phyloP scores from a whole-genome alignment of 1,140 invertebrate species.

The Wiebesia pumilae region DNA sequence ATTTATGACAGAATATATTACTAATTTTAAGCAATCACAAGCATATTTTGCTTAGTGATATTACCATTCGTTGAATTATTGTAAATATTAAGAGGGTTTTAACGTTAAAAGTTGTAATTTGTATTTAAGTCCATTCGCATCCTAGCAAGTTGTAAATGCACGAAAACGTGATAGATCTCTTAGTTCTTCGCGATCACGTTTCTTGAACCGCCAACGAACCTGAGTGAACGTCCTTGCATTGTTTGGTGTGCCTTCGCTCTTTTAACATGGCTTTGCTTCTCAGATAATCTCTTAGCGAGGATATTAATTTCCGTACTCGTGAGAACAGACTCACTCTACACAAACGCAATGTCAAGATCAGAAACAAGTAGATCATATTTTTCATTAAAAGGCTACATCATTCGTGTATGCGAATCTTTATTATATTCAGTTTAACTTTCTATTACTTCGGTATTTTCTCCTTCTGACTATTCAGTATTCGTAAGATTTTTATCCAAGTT shows the following conservation, averaged over 20 bases:
- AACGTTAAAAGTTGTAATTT: too few relatives aligned
- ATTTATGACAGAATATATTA: too few relatives aligned
- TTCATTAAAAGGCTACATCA: background rate
- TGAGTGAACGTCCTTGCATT: constrained; percentile 49
- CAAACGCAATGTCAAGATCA: constrained; percentile 45
- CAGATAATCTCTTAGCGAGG: background rate
- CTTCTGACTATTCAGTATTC: too few relatives aligned
- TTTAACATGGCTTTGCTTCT: background rate
- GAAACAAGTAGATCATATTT: background rate
- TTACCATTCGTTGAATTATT: too few relatives aligned
- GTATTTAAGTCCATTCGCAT: too few relatives aligned
- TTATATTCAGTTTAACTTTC: too few relatives aligned
- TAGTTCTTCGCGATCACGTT: background rate
- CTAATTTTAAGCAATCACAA: too few relatives aligned
- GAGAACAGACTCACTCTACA: background rate
- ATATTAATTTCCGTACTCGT: background rate
- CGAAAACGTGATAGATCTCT: background rate
- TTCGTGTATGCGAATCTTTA: too few relatives aligned
- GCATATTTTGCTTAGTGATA: too few relatives aligned
- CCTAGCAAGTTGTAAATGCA: background rate
- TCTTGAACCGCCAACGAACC: background rate
- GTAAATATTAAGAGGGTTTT: too few relatives aligned
- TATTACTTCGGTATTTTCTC: too few relatives aligned
- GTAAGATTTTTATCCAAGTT: too few relatives aligned
- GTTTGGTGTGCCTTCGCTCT: background rate